A percentile compares a stretch with the other conserved stretches of the same genome.
Conservation (phyloP, 2,888 invertebrate genomes). For the Cantharis rustica region DNA sequence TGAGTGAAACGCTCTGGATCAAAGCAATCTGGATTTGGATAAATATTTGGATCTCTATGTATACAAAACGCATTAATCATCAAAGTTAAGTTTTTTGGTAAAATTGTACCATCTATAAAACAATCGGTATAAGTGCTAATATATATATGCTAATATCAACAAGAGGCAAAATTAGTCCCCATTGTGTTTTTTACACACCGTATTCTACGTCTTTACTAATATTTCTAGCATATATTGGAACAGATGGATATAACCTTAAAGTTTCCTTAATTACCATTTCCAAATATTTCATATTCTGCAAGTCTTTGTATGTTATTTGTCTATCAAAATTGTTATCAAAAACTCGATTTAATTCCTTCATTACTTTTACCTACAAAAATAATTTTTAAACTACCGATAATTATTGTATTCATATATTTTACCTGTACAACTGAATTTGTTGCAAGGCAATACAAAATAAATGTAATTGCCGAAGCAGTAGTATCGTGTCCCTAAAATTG, state of each 20-base stretch:
- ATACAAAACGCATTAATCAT: constrained; percentile 55
- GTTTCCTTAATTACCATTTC: constrained; percentile 59
- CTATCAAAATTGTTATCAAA: constrained; percentile 40
- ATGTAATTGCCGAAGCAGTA: background rate
- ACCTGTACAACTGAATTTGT: background rate
- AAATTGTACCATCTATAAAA: constrained; percentile 30
- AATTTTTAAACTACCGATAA: background rate
- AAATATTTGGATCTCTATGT: constrained; percentile 59
- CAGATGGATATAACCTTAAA: constrained; percentile 58
- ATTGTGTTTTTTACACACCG: background rate
- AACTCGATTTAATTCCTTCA: constrained; percentile 47
- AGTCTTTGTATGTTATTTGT: constrained; percentile 46
- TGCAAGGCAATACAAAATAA: background rate
- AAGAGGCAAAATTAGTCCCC: background rate
- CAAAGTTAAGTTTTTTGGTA: constrained; percentile 53
- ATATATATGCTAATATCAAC: no score
- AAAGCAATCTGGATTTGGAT: constrained; percentile 60
- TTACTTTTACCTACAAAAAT: constrained; percentile 46
- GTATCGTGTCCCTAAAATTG: constrained; percentile 6
- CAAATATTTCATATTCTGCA: constrained; percentile 60
- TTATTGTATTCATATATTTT: background rate
- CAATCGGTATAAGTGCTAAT: background rate
- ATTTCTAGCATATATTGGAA: constrained; percentile 53
- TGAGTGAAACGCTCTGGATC: constrained; percentile 62
- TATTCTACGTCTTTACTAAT: background rate